Base-by-base conservation (phyloP, 2,888 invertebrate species). In the Spilarctia lutea region DNA sequence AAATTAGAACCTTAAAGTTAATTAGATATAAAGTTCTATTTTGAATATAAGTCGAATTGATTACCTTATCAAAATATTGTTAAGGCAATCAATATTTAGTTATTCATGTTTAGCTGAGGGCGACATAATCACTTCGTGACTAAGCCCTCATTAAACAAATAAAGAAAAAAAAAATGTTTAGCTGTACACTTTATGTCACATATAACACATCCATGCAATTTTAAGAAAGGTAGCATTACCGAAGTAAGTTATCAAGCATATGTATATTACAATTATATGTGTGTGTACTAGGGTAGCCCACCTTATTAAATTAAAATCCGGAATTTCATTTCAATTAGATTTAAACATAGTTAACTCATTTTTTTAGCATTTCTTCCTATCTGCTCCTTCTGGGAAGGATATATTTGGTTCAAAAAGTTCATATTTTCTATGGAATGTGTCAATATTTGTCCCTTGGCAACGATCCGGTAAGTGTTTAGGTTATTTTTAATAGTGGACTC, bases 371-470 rank as follows among this genome's bases (percentile, higher is more conserved):
- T 80, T 68, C 39, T 66, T 72, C 66, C 56, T 30, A 72, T 78
- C 79, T 35, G 35, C 7, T 35, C 35, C 72, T 92, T 92, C 92
- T 81, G 79, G 85, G 92, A 92, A 92, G 85, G 85, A 81, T 85
- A 79, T 91, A 90, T 92, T 92, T 91, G 91, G 90, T 88, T 91
- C 89, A 90, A 89, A 91, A 90, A 89, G 90, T 86, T 84, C 76
- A 83, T 86, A 83, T 88, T 86, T 86, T 80, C 76, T 75, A 72
- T 75, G 83, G 86, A 85, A 87, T 88, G 84, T 86, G 91, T 92
- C 88, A 92, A 92, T 92, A 91, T 92, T 91, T 89, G 90, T 89
- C 89, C 85, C 88, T 79, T 82, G 85, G 82, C 85, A 82, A 83
- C 87, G 76, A 79, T 56, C 67, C 60, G 70, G 74, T 27, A 56